phyloP scores from a whole-genome alignment of 2,797 vertebrate species.

The Sciurus carolinensis region DNA sequence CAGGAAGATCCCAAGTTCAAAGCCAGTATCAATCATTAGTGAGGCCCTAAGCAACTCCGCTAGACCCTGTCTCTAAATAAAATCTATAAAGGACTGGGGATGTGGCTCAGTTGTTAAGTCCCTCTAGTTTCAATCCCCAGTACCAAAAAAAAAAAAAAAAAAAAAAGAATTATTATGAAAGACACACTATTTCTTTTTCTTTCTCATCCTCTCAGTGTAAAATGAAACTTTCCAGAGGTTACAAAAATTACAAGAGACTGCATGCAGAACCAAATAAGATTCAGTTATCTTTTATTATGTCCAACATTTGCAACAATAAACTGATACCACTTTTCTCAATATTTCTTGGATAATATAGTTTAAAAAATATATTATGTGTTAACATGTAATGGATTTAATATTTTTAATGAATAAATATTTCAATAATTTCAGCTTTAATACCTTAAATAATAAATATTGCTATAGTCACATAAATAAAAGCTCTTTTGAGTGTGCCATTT shows the following conservation, averaged over 20 bases:
- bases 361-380: background rate
- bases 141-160: too few species aligned
- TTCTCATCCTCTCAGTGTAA: background rate
- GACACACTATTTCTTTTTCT: background rate
- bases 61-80: too few species aligned
- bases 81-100: too few species aligned
- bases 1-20: too few species aligned
- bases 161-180: too few species aligned
- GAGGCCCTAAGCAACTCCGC: too few species aligned
- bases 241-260: background rate
- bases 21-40: too few species aligned
- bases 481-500: background rate
- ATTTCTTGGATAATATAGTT: background rate
- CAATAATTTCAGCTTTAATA: constrained; percentile 2
- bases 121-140: too few species aligned
- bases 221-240: background rate
- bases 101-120: too few species aligned
- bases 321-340: background rate
- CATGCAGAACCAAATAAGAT: background rate
- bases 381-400: background rate
- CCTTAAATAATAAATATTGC: background rate
- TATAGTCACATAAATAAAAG: constrained; percentile 19
- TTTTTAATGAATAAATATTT: constrained; percentile 16
- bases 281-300: background rate
- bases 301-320: background rate